Evolutionary conservation across 2,113 vertebrate species (phyloP).

Genomic region (Alouatta palliata): DNA sequence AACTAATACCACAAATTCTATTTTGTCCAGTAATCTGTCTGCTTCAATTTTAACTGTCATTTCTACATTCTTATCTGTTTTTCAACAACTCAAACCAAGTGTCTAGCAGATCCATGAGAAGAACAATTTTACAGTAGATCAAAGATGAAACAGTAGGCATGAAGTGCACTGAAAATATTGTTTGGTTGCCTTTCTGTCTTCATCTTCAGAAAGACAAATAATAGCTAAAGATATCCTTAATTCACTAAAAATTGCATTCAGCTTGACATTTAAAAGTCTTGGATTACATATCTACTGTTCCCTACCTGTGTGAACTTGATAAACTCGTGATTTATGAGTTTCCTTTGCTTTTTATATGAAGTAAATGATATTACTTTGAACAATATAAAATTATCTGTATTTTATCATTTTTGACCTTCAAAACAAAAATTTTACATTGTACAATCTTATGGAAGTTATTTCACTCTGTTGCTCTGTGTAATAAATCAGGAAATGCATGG

Average conservation of each 20-base stretch:
- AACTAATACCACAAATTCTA: not conserved
- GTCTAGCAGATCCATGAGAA: constrained; percentile 53
- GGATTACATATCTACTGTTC: not conserved
- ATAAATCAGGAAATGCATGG: not conserved
- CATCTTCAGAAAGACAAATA: constrained; percentile 50
- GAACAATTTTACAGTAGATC: constrained; percentile 53
- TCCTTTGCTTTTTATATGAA: constrained; percentile 6
- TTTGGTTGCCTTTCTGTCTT: constrained; percentile 31
- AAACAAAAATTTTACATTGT: not conserved
- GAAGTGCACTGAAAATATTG: constrained; percentile 41
- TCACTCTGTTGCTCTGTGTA: not conserved
- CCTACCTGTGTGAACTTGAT: not conserved
- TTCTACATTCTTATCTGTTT: constrained; percentile 47
- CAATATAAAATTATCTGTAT: not conserved
- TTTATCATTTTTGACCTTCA: not conserved
- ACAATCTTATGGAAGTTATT: not conserved
- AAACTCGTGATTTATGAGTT: not conserved
- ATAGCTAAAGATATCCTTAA: constrained; percentile 36
- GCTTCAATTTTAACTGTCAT: constrained; percentile 51
- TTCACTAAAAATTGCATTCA: constrained; percentile 35
- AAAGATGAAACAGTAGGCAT: constrained; percentile 49
- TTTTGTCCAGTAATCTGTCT: not conserved
- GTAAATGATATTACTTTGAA: not conserved
- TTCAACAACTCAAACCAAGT: constrained; percentile 54
- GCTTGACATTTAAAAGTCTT: constrained; percentile 31